phyloP scores from a whole-genome alignment of 2,113 vertebrate species.

The Sphaerodactylus townsendi region DNA sequence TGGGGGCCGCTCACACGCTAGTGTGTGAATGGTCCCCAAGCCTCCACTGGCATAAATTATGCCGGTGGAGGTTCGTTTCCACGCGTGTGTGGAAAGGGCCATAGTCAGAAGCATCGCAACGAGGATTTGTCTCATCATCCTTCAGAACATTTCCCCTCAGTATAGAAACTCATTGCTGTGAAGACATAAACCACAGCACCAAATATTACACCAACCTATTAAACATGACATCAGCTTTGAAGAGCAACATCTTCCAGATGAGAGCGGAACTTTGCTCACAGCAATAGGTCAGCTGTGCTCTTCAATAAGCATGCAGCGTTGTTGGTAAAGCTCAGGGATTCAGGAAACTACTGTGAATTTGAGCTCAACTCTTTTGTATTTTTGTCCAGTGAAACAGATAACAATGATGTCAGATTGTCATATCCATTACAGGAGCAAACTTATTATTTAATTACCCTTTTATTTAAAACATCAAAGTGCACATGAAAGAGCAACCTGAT shows the following conservation, averaged over 20 bases:
- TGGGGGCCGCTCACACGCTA: too few relatives aligned
- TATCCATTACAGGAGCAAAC: conserved; percentile 40
- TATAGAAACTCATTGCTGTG: conserved; percentile 15
- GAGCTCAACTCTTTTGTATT: conserved; percentile 55
- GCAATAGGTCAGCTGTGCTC: conserved; percentile 21
- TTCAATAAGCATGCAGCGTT: conserved; percentile 10
- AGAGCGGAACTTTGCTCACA: conserved; percentile 25
- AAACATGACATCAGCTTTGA: background rate
- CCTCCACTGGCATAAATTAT: too few relatives aligned
- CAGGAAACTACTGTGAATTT: conserved; percentile 61
- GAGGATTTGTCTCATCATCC: background rate
- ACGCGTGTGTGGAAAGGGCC: too few relatives aligned
- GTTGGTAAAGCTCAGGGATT: conserved; percentile 48
- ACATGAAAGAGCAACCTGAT: conserved; percentile 65
- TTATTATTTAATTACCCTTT: conserved; percentile 49
- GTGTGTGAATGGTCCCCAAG: too few relatives aligned
- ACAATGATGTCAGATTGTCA: conserved; percentile 64
- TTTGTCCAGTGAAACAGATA: conserved; percentile 59
- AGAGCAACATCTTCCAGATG: background rate
- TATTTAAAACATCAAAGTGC: conserved; percentile 73
- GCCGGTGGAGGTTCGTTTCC: too few relatives aligned
- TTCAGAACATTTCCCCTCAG: background rate
- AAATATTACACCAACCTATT: background rate
- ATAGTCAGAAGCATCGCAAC: background rate
- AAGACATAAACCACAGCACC: accelerated